A percentile compares a stretch with the other conserved stretches of the same genome.
These are phyloP conservation scores for Sphyrna mokarran DNA, from an alignment of 2,113 vertebrate species.

Conservation along the genomic window DNA sequence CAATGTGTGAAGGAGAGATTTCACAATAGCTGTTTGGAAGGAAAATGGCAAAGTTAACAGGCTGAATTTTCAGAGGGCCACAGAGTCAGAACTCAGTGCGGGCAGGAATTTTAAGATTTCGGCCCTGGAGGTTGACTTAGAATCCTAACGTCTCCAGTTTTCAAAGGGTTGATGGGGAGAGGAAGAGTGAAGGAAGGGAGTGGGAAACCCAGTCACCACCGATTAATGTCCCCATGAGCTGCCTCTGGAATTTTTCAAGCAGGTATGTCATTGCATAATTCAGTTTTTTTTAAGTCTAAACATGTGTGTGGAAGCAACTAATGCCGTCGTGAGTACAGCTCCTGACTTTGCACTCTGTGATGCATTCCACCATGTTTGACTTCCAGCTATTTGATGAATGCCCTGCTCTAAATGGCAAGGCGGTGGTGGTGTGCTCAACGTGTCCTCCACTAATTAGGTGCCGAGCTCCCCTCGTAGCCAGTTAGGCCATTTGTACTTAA, in stretches of 20 bases:
- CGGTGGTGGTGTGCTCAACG: not conserved
- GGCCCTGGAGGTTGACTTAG: too few species aligned
- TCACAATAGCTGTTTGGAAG: not conserved
- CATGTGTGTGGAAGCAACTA: not conserved
- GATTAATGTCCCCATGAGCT: not conserved
- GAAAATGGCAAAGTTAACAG: not conserved
- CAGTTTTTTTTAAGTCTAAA: not conserved
- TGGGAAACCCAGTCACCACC: not conserved
- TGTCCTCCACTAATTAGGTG: not conserved
- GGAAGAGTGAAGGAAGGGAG: too few species aligned
- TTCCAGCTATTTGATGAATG: not conserved
- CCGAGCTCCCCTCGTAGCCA: not conserved
- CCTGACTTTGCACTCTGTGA: not conserved
- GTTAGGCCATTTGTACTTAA: not conserved
- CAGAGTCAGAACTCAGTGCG: too few species aligned
- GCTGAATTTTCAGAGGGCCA: too few species aligned
- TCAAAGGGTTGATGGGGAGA: too few species aligned
- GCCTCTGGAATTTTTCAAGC: not conserved
- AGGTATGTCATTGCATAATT: not conserved
- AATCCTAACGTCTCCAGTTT: too few species aligned
- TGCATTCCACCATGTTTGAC: not conserved
- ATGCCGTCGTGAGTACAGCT: not conserved
- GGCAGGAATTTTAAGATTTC: too few species aligned
- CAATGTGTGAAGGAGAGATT: not conserved
- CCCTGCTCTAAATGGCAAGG: not conserved